These are phyloP conservation scores for Miichthys miiuy DNA, from an alignment of 2,797 vertebrate species.

Conservation along the genomic window DNA sequence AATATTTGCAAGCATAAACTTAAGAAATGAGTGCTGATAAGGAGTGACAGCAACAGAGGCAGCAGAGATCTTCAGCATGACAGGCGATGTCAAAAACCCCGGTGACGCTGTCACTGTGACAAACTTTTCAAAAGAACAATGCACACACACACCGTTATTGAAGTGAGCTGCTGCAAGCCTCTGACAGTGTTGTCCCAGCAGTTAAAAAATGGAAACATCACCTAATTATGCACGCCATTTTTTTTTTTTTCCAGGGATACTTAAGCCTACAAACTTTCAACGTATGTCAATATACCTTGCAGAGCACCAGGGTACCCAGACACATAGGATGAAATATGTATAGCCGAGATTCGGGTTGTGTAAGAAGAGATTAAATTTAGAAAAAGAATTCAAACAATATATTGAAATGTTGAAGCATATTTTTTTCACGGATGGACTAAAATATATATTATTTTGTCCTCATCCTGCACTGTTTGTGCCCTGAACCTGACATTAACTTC, in stretches of 20 bases:
- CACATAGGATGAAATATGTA: constrained; percentile 34
- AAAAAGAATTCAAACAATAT: neutral
- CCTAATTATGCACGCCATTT: constrained; percentile 79
- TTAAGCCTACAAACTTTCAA: constrained; percentile 82
- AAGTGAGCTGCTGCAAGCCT: constrained; percentile 81
- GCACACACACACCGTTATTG: constrained; percentile 75
- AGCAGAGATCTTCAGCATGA: constrained; percentile 86
- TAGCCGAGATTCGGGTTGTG: neutral
- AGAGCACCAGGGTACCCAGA: constrained; percentile 25
- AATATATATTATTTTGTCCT: neutral
- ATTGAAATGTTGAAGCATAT: constrained; percentile 4
- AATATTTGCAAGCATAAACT: constrained; percentile 87
- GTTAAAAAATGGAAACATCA: constrained; percentile 80
- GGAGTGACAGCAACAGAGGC: constrained; percentile 87
- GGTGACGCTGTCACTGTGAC: constrained; percentile 87
- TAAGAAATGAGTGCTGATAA: constrained; percentile 88
- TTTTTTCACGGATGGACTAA: constrained; percentile 4
- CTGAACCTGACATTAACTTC: constrained; percentile 35
- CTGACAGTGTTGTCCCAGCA: constrained; percentile 81
- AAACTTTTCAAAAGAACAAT: constrained; percentile 88
- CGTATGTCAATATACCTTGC: constrained; percentile 76
- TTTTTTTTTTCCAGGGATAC: constrained; percentile 56
- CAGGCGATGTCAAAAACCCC: constrained; percentile 87
- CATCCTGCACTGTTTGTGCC: neutral
- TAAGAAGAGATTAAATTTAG: constrained; percentile 14